Conservation (phyloP, 1,140 invertebrate species). For the Scaptomyza graminum region DNA sequence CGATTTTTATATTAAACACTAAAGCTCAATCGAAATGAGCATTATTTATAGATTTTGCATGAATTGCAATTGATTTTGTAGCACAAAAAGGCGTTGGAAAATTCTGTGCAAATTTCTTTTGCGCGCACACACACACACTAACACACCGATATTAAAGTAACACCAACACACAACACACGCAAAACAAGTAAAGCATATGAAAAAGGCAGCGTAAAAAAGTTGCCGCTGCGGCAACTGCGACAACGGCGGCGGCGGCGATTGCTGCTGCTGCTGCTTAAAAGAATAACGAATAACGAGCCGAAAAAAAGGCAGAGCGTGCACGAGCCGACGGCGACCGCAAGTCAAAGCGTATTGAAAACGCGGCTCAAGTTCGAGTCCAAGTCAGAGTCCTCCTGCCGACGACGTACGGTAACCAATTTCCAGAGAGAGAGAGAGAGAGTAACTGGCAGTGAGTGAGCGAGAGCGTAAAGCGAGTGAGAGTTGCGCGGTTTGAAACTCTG, state of each 20-base stretch:
- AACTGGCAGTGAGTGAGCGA: conserved; percentile 1
- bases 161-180: conserved; percentile 36
- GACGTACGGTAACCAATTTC: conserved; percentile 11
- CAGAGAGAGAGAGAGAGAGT: conserved; percentile 1
- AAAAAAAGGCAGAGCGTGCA: conserved; percentile 50
- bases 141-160: conserved; percentile 17
- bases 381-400: conserved; percentile 50
- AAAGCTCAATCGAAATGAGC: conserved; percentile 51
- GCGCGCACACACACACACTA: conserved; percentile 53
- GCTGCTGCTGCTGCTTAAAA: conserved; percentile 42
- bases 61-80: conserved; percentile 68
- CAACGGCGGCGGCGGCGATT: conserved; percentile 19
- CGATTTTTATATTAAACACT: conserved; percentile 41
- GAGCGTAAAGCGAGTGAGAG: conserved; percentile 26
- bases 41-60: conserved; percentile 44
- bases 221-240: conserved; percentile 21
- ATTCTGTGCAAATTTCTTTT: conserved; percentile 79
- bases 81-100: conserved; percentile 57
- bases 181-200: conserved; percentile 60
- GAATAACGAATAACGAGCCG: conserved; percentile 52
- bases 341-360: conserved; percentile 79
- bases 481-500: conserved; percentile 39
- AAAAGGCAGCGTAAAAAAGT: conserved; percentile 51
- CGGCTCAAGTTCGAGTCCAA: conserved; percentile 67
- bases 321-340: conserved; percentile 76